These are phyloP conservation scores for Oscheius sp. DNA, from an alignment of 2,888 invertebrate genomes.

Conservation along the genomic window DNA sequence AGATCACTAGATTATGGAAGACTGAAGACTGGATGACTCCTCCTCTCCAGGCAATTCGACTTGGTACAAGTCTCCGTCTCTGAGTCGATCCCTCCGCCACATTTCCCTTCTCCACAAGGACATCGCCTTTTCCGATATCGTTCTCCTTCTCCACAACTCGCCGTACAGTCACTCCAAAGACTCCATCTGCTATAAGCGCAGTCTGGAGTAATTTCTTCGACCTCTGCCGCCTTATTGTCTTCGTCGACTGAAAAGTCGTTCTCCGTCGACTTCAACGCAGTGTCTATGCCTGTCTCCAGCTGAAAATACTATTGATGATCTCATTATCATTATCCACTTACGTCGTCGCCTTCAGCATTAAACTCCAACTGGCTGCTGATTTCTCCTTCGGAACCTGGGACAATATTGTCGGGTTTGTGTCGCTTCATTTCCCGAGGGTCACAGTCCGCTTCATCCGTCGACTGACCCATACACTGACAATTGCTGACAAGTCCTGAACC, in stretches of 20 bases:
- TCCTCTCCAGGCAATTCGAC: constrained; percentile 37
- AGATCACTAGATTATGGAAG: background rate
- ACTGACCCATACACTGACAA: constrained; percentile 54
- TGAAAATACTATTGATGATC: background rate
- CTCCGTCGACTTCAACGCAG: constrained; percentile 14
- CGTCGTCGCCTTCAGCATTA: constrained; percentile 32
- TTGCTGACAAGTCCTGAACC: constrained; percentile 46
- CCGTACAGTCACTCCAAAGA: constrained; percentile 59
- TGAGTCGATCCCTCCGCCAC: constrained; percentile 48
- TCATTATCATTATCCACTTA: background rate
- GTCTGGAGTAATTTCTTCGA: constrained; percentile 24
- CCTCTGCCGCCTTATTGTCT: constrained; percentile 24
- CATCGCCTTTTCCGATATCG: constrained; percentile 56
- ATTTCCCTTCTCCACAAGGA: constrained; percentile 53
- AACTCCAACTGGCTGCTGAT: constrained; percentile 29
- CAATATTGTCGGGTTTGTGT: constrained; percentile 19
- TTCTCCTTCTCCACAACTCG: constrained; percentile 55
- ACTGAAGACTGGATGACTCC: constrained; percentile 37
- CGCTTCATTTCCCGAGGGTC: constrained; percentile 1
- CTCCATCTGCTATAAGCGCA: no score
- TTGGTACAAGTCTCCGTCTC: constrained; percentile 46
- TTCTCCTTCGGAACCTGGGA: constrained; percentile 17
- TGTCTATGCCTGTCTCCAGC: constrained; percentile 15
- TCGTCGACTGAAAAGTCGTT: constrained; percentile 22
- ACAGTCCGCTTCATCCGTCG: constrained; percentile 46